phyloP scores from a whole-genome alignment of 2,888 invertebrate species.

The Sympetrum striolatum region DNA sequence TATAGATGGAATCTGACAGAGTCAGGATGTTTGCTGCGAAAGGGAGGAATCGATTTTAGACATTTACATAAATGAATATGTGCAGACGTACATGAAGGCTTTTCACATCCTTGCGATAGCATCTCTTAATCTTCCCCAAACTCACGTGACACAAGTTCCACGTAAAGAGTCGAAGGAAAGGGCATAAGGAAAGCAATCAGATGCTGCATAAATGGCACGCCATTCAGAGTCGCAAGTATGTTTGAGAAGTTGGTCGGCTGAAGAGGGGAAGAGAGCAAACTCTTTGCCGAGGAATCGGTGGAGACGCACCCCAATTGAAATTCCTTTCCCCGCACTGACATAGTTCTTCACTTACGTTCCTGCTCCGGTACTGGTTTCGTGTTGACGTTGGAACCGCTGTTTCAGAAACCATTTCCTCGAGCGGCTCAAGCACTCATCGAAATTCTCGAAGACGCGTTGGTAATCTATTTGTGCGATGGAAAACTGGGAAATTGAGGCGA shows the following conservation, averaged over 20 bases:
- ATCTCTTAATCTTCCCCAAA: too few species aligned
- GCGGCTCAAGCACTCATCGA: too few species aligned
- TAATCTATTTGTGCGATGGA: too few species aligned
- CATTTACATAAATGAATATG: too few species aligned
- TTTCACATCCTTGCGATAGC: too few species aligned
- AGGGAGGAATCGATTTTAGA: too few species aligned
- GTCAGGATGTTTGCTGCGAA: too few species aligned
- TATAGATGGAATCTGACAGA: too few species aligned
- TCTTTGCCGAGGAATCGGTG: background rate
- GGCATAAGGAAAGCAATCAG: background rate
- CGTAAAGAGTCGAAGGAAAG: background rate
- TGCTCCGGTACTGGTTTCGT: background rate
- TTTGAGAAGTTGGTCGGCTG: background rate
- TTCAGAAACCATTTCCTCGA: background rate
- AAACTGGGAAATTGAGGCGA: too few species aligned
- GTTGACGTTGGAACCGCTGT: background rate
- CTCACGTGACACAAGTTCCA: too few species aligned
- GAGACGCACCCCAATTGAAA: background rate
- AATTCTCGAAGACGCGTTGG: too few species aligned
- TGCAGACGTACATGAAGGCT: too few species aligned
- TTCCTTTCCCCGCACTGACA: background rate
- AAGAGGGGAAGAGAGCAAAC: background rate
- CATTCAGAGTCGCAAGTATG: background rate
- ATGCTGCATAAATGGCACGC: background rate
- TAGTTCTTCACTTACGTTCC: background rate